phyloP scores from a whole-genome alignment of 2,113 vertebrate genomes.

The Hippocampus zosterae region DNA sequence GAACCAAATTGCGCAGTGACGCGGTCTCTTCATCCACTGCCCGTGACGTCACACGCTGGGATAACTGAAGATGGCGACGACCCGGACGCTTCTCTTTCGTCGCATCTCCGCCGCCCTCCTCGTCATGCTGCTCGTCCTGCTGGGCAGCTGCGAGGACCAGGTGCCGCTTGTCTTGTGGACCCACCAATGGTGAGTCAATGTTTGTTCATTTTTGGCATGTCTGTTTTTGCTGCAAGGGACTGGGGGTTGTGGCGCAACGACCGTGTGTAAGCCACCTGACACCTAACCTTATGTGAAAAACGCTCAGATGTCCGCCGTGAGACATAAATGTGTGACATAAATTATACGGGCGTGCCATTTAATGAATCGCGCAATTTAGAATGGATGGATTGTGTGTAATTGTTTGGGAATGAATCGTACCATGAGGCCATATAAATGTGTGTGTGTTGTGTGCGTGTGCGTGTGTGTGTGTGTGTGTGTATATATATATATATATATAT shows the following conservation, averaged over 20 bases:
- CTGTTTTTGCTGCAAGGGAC: not conserved
- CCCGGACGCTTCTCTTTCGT: not conserved
- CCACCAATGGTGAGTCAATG: not conserved
- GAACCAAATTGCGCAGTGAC: not conserved
- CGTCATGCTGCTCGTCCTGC: not conserved
- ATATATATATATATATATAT: too few species aligned
- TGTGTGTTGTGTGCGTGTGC: too few species aligned
- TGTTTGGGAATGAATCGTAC: not conserved
- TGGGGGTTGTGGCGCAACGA: not conserved
- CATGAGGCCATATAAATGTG: not conserved
- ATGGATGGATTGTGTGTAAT: not conserved
- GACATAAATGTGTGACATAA: too few species aligned
- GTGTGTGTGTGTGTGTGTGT: too few species aligned
- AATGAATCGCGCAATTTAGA: not conserved
- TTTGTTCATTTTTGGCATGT: not conserved
- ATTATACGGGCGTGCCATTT: not conserved
- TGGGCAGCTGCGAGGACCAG: conserved; percentile 3
- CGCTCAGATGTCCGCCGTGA: not conserved
- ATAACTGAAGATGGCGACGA: conserved; percentile 10
- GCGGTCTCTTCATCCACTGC: not conserved
- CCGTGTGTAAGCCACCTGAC: not conserved
- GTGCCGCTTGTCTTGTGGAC: conserved; percentile 12
- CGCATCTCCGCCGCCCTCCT: not conserved
- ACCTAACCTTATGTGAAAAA: not conserved
- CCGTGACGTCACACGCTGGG: conserved; percentile 3